Percentiles rank a stretch among this genome's conserved stretches.
phyloP scores from a whole-genome alignment of 2,797 vertebrate genomes.

The Antennarius maculatus region DNA sequence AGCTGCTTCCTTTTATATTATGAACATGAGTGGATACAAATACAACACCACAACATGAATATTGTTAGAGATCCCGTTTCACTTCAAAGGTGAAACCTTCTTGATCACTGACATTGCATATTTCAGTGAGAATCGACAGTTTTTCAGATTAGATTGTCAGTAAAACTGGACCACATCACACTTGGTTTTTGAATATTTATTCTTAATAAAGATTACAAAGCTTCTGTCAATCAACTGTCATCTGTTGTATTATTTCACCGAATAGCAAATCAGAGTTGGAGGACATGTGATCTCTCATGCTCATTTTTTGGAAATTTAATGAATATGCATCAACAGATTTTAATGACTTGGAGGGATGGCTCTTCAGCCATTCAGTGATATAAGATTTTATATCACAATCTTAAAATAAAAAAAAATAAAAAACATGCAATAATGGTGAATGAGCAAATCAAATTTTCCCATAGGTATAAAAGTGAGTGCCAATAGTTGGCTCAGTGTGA shows the following conservation, averaged over 20 bases:
- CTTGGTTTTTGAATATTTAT: conserved; percentile 59
- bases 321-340: too few species aligned
- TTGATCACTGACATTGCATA: neutral
- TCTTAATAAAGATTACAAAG: conserved; percentile 54
- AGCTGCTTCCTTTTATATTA: neutral
- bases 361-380: too few species aligned
- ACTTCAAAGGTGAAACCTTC: neutral
- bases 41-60: neutral
- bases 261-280: neutral
- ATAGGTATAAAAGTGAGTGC: too few species aligned
- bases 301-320: too few species aligned
- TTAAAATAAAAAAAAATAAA: too few species aligned
- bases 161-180: conserved; percentile 22
- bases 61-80: neutral
- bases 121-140: neutral
- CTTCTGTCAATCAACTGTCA: neutral
- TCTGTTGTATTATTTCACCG: neutral
- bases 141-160: conserved; percentile 7
- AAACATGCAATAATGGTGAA: too few species aligned
- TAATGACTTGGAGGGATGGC: too few species aligned
- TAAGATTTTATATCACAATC: too few species aligned
- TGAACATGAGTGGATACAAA: neutral
- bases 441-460: too few species aligned
- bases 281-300: too few species aligned
- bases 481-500: too few species aligned